Base-by-base conservation (phyloP, 2,797 vertebrate genomes). In the Pyrocephalus nanus region DNA sequence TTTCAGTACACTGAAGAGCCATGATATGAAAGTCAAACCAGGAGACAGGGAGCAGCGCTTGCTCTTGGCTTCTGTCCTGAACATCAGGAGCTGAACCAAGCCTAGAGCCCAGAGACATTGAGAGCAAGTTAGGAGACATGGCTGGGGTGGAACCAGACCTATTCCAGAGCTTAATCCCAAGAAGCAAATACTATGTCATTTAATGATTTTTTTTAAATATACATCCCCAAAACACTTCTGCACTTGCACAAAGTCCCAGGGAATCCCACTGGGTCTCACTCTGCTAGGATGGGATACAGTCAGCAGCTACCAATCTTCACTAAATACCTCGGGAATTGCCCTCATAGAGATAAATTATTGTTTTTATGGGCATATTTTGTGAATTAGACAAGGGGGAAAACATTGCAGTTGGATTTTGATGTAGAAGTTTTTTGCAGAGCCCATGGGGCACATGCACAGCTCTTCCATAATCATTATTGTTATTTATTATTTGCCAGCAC, bases 301-400 rank as follows among this genome's bases (percentile, higher is more conserved):
- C 78, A 88, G 79, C 32, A 93, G 58, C 91, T 88, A 70, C 61
- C 71, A 58, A 19, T 90, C 91, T 81, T 67, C 15, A 19, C 88
- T 93, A 77, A 92, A 79, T 65, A 74, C 43, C 72, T 23, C 1
- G 50, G 81, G 95, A 91, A 83, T 67, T 69, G 78, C 75, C 92
- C 84, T 34, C 36, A 78, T 57, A 54, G 78, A 38, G 77, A 91
- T 82, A 91, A 95, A 91, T 96, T 82, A 74, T 40, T 67, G 61
- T 4, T 78, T 95, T 93, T 92, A 93, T 69, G 86, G 84, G 69
- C n/a, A 42, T 65, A 76, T 87, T 95, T 91, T 88, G 69, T 20
- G 76, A 92, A 95, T 95, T 83, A 95, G 93, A 79, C 81, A 69
- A 89, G 62, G 72, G 84, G 91, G 89, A 77, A 96, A 96, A 91